Conservation (phyloP, 1,140 invertebrate species). For the Dysdera silvatica region DNA sequence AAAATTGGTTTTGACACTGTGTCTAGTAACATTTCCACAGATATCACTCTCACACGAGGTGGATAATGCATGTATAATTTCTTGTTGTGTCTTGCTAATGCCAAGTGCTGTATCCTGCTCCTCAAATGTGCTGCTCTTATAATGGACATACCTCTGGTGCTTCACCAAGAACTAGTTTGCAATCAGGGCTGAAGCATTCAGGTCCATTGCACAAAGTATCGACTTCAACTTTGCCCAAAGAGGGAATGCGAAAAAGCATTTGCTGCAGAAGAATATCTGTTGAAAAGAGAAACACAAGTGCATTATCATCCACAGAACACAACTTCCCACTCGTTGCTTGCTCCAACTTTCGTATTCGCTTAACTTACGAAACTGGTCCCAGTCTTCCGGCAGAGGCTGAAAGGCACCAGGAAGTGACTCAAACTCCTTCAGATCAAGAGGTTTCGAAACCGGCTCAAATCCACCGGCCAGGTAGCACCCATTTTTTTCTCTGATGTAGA, state of each 20-base stretch:
- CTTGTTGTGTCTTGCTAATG: too few relatives aligned
- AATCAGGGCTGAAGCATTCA: conserved; percentile 84
- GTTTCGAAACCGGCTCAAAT: conserved; percentile 49
- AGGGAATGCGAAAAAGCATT: conserved; percentile 72
- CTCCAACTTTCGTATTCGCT: not conserved
- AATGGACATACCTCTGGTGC: conserved; percentile 63
- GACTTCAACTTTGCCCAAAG: conserved; percentile 56
- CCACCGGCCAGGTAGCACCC: conserved; percentile 48
- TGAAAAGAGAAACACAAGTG: not conserved
- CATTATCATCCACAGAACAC: too few relatives aligned
- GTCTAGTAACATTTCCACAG: too few relatives aligned
- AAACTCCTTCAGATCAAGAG: conserved; percentile 33
- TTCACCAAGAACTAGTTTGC: conserved; percentile 66
- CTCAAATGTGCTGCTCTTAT: too few relatives aligned
- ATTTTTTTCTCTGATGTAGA: conserved; percentile 48
- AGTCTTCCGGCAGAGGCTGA: conserved; percentile 55
- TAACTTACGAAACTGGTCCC: conserved; percentile 86
- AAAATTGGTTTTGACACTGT: too few relatives aligned
- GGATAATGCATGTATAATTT: too few relatives aligned
- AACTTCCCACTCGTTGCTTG: too few relatives aligned
- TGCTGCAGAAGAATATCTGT: conserved; percentile 59
- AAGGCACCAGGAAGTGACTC: conserved; percentile 9
- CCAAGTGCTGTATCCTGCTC: not conserved
- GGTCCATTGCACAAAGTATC: conserved; percentile 76
- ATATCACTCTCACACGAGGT: too few relatives aligned